Evolutionary conservation across 2,113 vertebrate genomes (phyloP), one percentile per base, ranked within the genome.

Genomic region (Meles meles): DNA sequence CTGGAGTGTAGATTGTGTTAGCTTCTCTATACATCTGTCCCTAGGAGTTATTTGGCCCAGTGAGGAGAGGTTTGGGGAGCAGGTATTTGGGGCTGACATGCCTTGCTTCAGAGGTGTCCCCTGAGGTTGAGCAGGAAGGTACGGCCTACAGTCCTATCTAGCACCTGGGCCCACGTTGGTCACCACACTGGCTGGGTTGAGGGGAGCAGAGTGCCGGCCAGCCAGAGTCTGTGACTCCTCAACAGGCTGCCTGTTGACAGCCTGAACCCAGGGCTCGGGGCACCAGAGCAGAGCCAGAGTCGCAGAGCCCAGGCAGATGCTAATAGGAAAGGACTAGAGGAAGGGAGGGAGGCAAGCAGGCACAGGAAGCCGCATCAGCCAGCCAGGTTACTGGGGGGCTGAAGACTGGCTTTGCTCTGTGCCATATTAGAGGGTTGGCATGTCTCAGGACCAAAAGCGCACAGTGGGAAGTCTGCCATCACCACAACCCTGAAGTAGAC

Each of bases 301-400:
- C 49, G 23, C 9, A 9, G 90, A 8, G 49, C 7, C 31, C 23
- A 10, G 20, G 31, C n/a, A 47, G 67, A 72, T 1, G 0, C 29
- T 47, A 4, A 37, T 37, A 59, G 31, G 47, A 27, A 49, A 42
- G 47, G 65, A 3, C 39, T 65, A 21, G 4, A 42, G 61, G 42
- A 55, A 0, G 15, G 23, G 9, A 0, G 11, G 61, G 31, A 83
- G 31, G 27, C 57, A 15, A 2, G 31, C 5, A 49, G 27, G 23
- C 0, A 4, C 14, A 21, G 2, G 0, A 29, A 13, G 72, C 15
- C 23, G 0, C 1, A 3, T 34, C 37, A 10, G 92, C 2, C 1
- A 5, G 77, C 13, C n/a, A 5, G 29, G 12, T 2, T 0, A 2
- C 49, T 0, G 0, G 6, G 37, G 13, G 6, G 44, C 0, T 0